Evolutionary conservation across 1,140 invertebrate species (phyloP).

Genomic region (Vanessa tameamea): DNA sequence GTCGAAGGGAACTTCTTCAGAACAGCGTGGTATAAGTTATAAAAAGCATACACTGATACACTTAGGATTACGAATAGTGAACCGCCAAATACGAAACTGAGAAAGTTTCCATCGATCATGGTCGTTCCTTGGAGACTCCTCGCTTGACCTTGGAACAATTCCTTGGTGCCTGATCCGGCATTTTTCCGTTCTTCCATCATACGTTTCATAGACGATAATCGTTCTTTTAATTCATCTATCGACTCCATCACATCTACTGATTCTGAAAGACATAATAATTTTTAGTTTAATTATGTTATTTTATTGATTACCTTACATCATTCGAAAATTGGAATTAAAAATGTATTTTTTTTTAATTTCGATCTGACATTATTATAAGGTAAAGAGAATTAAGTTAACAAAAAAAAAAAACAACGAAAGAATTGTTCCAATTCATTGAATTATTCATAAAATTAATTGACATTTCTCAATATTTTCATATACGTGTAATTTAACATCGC

Average conservation of each 20-base stretch:
- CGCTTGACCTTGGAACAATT: slow-evolving; percentile 76
- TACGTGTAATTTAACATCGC: too few species aligned
- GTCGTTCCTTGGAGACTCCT: slow-evolving; percentile 80
- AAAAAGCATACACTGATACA: slow-evolving; percentile 91
- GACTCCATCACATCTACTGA: slow-evolving; percentile 85
- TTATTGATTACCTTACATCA: background rate
- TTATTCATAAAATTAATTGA: too few species aligned
- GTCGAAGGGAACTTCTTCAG: slow-evolving; percentile 89
- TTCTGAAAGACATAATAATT: slow-evolving; percentile 49
- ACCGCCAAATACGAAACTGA: slow-evolving; percentile 89
- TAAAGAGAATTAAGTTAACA: too few species aligned
- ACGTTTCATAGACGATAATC: slow-evolving; percentile 88
- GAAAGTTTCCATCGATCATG: slow-evolving; percentile 89
- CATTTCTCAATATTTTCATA: too few species aligned
- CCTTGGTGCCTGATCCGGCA: slow-evolving; percentile 69
- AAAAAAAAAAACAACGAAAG: too few species aligned
- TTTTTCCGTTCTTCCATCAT: slow-evolving; percentile 87
- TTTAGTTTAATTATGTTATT: background rate
- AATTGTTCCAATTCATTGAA: too few species aligned
- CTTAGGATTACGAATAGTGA: slow-evolving; percentile 88
- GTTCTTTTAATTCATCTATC: slow-evolving; percentile 88
- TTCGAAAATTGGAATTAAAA: too few species aligned
- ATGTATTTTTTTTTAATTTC: too few species aligned
- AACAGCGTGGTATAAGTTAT: slow-evolving; percentile 90
- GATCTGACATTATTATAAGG: too few species aligned